Evolutionary conservation across 2,113 vertebrate species (phyloP).

Genomic region (Addax nasomaculatus): DNA sequence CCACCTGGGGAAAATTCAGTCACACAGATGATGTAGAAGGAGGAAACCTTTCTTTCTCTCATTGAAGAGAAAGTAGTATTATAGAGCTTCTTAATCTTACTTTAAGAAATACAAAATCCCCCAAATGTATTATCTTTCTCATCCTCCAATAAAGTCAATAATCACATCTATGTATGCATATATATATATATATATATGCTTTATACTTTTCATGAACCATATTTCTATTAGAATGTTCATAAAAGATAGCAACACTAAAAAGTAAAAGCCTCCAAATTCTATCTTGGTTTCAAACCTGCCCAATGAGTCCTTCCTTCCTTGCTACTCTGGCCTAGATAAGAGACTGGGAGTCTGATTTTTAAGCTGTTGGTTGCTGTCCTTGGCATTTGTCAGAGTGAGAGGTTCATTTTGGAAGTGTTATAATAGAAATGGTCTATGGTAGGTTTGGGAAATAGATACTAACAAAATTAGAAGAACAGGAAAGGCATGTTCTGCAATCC

Average conservation of each 20-base stretch:
- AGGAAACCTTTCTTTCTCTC: background rate
- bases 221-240: background rate
- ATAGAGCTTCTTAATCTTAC: background rate
- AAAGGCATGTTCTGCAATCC: background rate
- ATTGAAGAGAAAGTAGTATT: background rate
- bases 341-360: background rate
- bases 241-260: background rate
- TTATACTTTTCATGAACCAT: background rate
- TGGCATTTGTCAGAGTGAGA: conserved; percentile 33
- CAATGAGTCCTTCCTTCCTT: background rate
- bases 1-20: background rate
- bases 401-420: conserved; percentile 43
- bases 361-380: background rate
- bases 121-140: background rate
- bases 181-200: background rate
- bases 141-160: background rate
- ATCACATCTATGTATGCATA: background rate
- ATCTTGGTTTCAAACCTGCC: background rate
- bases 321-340: background rate
- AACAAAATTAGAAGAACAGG: background rate
- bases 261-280: background rate
- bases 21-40: background rate
- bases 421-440: background rate
- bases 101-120: conserved; percentile 9
- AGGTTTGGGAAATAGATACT: background rate